Evolutionary conservation across 1,140 invertebrate species (phyloP).

Genomic region (Platorchestia sp.): DNA sequence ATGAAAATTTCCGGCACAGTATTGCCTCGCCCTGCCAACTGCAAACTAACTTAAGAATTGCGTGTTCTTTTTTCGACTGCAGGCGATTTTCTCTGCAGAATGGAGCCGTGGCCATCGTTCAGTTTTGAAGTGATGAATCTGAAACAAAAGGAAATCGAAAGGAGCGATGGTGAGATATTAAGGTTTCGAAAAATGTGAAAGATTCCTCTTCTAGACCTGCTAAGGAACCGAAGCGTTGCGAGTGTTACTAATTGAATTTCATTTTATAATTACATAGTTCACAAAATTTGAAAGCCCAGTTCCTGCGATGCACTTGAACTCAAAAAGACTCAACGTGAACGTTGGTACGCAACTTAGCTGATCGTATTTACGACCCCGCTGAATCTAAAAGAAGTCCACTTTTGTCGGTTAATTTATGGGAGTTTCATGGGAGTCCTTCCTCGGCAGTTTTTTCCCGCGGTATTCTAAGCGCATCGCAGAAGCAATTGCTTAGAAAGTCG

Average conservation of each 20-base stretch:
- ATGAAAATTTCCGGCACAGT: background rate
- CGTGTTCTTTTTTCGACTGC: background rate
- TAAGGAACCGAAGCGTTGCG: background rate
- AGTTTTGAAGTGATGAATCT: background rate
- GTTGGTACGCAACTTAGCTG: background rate
- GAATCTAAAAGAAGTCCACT: background rate
- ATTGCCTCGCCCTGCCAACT: background rate
- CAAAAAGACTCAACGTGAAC: too few species aligned
- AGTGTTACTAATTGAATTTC: background rate
- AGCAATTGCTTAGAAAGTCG: conserved; percentile 7
- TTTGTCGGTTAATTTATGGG: background rate
- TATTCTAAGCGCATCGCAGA: background rate
- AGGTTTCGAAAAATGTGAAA: background rate
- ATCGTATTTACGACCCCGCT: background rate
- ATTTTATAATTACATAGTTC: too few species aligned
- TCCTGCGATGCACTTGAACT: too few species aligned
- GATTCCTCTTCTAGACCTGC: background rate
- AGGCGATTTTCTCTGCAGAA: background rate
- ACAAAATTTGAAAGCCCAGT: background rate
- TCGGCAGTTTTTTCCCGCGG: background rate
- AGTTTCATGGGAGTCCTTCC: background rate
- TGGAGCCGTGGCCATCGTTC: background rate
- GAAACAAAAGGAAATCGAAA: background rate
- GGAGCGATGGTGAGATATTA: background rate
- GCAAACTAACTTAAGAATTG: background rate